Percentiles rank a stretch among this genome's conserved stretches.
Evolutionary conservation across 2,113 vertebrate species (phyloP).

Genomic region (Leuciscus idus): DNA sequence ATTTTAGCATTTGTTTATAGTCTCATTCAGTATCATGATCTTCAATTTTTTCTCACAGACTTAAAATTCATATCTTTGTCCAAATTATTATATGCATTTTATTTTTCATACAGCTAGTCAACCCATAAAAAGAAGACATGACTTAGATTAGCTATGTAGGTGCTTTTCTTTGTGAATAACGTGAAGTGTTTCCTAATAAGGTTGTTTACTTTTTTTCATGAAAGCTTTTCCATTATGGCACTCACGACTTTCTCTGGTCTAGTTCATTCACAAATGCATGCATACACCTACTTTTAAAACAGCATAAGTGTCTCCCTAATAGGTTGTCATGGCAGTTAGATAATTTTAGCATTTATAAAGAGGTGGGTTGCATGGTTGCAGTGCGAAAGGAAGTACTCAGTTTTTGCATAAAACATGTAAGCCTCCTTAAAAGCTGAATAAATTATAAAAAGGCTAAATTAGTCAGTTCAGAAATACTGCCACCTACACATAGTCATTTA

Average conservation of each 20-base stretch:
- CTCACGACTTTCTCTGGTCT: constrained; percentile 2
- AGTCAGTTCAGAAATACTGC: constrained; percentile 10
- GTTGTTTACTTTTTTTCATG: constrained; percentile 17
- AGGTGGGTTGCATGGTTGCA: neutral
- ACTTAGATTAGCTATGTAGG: neutral
- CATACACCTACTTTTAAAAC: neutral
- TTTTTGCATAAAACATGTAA: constrained; percentile 23
- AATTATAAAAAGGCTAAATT: neutral
- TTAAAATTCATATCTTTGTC: neutral
- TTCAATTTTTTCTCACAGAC: neutral
- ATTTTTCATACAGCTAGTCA: neutral
- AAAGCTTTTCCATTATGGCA: neutral
- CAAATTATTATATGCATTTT: neutral
- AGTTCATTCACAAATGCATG: neutral
- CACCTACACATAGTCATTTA: neutral
- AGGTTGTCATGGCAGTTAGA: constrained; percentile 34
- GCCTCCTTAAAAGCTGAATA: constrained; percentile 17
- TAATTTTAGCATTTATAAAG: constrained; percentile 21
- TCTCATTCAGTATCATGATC: neutral
- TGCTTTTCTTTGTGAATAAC: neutral
- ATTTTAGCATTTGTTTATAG: neutral
- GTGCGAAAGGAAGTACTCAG: constrained; percentile 17
- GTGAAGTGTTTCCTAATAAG: constrained; percentile 19
- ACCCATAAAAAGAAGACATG: neutral
- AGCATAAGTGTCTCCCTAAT: neutral